Evolutionary conservation across 2,113 vertebrate genomes (phyloP).

Genomic region (Haplotaxodon microlepis): DNA sequence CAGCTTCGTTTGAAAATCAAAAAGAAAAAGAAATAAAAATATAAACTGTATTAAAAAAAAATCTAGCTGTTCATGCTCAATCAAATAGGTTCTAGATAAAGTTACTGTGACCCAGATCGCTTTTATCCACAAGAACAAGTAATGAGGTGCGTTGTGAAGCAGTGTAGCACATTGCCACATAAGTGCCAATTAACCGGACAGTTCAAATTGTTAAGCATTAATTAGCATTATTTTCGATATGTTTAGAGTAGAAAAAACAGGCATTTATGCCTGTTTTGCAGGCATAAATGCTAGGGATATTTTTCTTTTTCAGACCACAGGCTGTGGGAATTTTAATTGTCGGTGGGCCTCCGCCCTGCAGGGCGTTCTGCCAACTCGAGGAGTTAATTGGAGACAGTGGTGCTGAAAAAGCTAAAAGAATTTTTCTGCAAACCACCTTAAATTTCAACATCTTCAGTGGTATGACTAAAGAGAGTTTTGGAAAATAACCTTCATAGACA

Average conservation of each 20-base stretch:
- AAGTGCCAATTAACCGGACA: not conserved
- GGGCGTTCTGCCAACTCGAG: not conserved
- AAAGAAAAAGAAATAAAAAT: not conserved
- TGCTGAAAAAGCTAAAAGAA: constrained; percentile 6
- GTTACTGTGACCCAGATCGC: not conserved
- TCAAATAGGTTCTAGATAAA: not conserved
- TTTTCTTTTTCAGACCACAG: constrained; percentile 44
- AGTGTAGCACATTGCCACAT: not conserved
- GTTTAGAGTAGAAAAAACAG: not conserved
- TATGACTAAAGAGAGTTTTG: not conserved
- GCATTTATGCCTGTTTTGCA: not conserved
- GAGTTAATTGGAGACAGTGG: constrained; percentile 45
- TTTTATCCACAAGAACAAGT: not conserved
- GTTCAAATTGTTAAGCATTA: not conserved
- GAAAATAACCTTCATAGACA: not conserved
- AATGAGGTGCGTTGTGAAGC: not conserved
- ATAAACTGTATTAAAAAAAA: not conserved
- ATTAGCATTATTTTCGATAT: not conserved
- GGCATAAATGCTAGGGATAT: constrained; percentile 10
- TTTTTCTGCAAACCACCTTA: constrained; percentile 11
- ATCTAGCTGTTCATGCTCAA: not conserved
- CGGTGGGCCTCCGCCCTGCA: constrained; percentile 37
- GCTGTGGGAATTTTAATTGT: constrained; percentile 29
- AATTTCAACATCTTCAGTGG: not conserved
- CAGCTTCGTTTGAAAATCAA: not conserved